Percentiles rank a stretch among this genome's conserved stretches.
Evolutionary conservation across 2,113 vertebrate genomes (phyloP).

Genomic region (Neopipo cinnamomea): DNA sequence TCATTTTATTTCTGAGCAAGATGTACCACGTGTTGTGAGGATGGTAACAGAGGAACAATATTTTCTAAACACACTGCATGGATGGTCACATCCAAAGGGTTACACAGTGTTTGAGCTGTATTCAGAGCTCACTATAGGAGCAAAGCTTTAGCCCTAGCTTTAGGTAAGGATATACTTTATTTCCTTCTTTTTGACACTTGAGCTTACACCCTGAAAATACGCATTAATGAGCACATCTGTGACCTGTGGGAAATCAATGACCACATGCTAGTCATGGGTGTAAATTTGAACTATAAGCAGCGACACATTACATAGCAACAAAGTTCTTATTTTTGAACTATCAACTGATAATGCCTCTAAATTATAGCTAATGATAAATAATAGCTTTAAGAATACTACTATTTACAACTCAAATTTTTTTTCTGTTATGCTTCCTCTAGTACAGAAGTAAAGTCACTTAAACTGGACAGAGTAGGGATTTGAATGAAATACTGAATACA

Average conservation of each 20-base stretch:
- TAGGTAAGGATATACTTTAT: not conserved
- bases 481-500: not conserved
- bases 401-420: not conserved
- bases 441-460: not conserved
- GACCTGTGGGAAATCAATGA: not conserved
- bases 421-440: not conserved
- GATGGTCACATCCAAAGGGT: not conserved
- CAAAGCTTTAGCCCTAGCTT: not conserved
- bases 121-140: not conserved
- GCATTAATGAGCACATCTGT: not conserved
- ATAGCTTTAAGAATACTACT: not conserved
- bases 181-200: not conserved
- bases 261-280: not conserved
- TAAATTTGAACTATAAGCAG: not conserved
- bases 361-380: constrained; percentile 1
- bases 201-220: not conserved
- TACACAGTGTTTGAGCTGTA: not conserved
- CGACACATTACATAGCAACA: not conserved
- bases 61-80: not conserved
- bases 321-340: not conserved
- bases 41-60: not conserved
- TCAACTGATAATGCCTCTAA: not conserved
- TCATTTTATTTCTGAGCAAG: not conserved
- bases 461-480: not conserved
- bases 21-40: not conserved